Evolutionary conservation across 2,888 invertebrate genomes (phyloP).

Genomic region (Cremastinae sp.): DNA sequence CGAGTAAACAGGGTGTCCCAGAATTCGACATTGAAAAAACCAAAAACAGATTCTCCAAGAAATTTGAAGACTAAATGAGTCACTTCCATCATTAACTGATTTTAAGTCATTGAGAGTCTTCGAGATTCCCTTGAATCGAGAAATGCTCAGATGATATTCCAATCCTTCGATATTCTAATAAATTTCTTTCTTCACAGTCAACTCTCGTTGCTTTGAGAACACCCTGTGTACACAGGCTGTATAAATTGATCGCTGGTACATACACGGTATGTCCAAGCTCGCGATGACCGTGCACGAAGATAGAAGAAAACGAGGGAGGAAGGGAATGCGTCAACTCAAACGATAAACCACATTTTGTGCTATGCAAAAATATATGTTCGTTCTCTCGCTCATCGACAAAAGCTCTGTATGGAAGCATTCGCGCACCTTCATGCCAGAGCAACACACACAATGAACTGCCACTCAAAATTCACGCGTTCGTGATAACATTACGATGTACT

Average conservation of each 20-base stretch:
- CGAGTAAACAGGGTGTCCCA: too few species aligned
- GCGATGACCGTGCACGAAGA: conserved; percentile 26
- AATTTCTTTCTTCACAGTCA: too few species aligned
- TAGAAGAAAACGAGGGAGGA: not conserved
- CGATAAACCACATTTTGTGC: conserved; percentile 55
- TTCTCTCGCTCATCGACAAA: conserved; percentile 18
- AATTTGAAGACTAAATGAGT: too few species aligned
- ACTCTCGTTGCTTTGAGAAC: too few species aligned
- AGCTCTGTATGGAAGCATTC: conserved; percentile 7
- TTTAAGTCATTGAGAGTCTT: too few species aligned
- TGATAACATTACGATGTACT: conserved; percentile 45
- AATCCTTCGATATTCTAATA: too few species aligned
- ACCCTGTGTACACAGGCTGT: conserved; percentile 20
- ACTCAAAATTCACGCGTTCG: conserved; percentile 57
- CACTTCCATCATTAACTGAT: too few species aligned
- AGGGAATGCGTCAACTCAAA: conserved; percentile 19
- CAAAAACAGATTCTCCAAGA: too few species aligned
- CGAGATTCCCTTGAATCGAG: too few species aligned
- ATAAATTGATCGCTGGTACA: conserved; percentile 45
- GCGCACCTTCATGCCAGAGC: conserved; percentile 23
- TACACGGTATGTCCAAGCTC: conserved; percentile 29
- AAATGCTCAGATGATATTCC: too few species aligned
- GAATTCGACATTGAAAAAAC: too few species aligned
- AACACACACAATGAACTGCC: conserved; percentile 59
- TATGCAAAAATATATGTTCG: conserved; percentile 51